Evolutionary conservation across 2,888 invertebrate species (phyloP).

Genomic region (Crematogaster levior): DNA sequence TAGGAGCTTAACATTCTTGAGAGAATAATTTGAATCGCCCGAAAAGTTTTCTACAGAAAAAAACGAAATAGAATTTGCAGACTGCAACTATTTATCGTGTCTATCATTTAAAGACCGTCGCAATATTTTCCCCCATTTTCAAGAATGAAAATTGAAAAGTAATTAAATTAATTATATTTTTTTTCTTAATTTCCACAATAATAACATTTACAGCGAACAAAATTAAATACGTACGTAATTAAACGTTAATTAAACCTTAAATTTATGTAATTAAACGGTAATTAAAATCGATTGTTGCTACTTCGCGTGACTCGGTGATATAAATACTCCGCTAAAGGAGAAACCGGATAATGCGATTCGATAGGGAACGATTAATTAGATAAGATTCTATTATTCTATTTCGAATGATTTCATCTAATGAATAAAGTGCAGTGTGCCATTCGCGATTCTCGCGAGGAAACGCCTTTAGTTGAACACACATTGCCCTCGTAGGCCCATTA

Average conservation of each 20-base stretch:
- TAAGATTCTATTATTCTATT: not conserved
- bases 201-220: not conserved
- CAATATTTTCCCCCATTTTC: not conserved
- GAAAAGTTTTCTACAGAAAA: not conserved
- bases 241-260: too few species aligned
- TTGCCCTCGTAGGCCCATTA: constrained; percentile 17
- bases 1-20: not conserved
- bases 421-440: not conserved
- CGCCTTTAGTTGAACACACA: not conserved
- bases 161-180: not conserved
- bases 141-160: not conserved
- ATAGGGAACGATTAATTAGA: not conserved
- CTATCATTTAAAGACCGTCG: too few species aligned
- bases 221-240: not conserved
- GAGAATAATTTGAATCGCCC: not conserved
- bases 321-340: not conserved
- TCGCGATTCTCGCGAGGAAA: not conserved
- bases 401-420: not conserved
- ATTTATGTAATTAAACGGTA: not conserved
- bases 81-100: not conserved
- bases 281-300: not conserved
- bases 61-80: not conserved
- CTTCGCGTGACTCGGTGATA: not conserved
- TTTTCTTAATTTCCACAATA: not conserved
- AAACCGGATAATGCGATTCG: not conserved